phyloP scores from a whole-genome alignment of 1,140 invertebrate species.

The Saccostrea echinata region DNA sequence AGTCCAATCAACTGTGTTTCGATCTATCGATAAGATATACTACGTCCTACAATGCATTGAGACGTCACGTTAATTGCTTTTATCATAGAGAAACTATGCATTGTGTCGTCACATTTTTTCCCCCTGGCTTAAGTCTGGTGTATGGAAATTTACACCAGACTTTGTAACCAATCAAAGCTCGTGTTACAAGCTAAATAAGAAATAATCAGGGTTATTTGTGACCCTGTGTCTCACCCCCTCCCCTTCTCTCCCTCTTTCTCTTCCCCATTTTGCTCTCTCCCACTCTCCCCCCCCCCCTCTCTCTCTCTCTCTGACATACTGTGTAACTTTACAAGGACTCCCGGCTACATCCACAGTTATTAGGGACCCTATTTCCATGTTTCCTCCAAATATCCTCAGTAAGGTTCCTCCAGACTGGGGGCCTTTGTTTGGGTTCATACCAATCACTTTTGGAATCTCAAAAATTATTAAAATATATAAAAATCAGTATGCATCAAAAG shows the following conservation, averaged over 20 bases:
- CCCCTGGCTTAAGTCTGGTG: too few species aligned
- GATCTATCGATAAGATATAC: too few species aligned
- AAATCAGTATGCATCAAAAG: neutral
- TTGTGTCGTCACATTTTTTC: too few species aligned
- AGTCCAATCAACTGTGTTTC: too few species aligned
- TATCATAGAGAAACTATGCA: too few species aligned
- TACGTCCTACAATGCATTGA: too few species aligned
- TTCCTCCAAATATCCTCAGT: constrained; percentile 92
- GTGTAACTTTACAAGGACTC: constrained; percentile 85
- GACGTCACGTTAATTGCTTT: too few species aligned
- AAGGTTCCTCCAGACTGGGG: constrained; percentile 96
- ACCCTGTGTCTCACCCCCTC: neutral
- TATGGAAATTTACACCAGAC: too few species aligned
- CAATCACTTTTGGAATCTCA: constrained; percentile 68
- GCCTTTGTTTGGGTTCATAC: constrained; percentile 88
- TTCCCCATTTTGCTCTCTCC: neutral
- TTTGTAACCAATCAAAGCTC: too few species aligned
- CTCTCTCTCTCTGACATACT: constrained; percentile 62
- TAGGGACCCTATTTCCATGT: constrained; percentile 95
- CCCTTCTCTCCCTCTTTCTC: neutral
- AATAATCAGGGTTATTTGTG: too few species aligned
- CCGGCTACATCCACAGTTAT: constrained; percentile 94
- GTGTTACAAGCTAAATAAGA: too few species aligned
- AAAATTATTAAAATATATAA: neutral
- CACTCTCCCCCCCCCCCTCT: neutral